A percentile compares a stretch with the other conserved stretches of the same genome.
Conservation (phyloP, 2,797 vertebrate genomes). For the Propithecus deckenii region DNA sequence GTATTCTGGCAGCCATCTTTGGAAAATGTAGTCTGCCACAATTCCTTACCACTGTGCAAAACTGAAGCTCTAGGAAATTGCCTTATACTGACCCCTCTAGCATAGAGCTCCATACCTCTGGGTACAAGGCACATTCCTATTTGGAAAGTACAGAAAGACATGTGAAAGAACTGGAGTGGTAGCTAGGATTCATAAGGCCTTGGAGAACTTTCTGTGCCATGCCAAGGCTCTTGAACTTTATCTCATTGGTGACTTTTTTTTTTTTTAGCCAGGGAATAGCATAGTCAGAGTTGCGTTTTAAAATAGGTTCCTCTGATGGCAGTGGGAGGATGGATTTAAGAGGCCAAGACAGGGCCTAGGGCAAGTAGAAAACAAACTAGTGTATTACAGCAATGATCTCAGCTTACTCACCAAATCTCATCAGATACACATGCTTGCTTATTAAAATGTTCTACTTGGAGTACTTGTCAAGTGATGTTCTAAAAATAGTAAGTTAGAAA, state of each 20-base stretch:
- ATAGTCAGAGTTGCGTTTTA: constrained; percentile 22
- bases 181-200: not conserved
- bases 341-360: not conserved
- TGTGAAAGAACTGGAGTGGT: not conserved
- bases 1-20: not conserved
- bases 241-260: not conserved
- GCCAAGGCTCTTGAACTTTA: not conserved
- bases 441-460: constrained; percentile 62
- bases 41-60: not conserved
- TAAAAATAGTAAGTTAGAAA: constrained; percentile 62
- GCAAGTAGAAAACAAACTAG: constrained; percentile 55
- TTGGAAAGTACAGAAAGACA: constrained; percentile 26
- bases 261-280: constrained; percentile 13
- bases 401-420: constrained; percentile 56
- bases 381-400: constrained; percentile 30
- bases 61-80: constrained; percentile 4
- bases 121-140: not conserved
- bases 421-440: constrained; percentile 45
- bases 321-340: constrained; percentile 35
- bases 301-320: constrained; percentile 42
- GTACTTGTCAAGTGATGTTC: constrained; percentile 39
- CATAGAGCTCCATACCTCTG: not conserved
- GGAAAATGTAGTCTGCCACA: not conserved
- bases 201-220: constrained; percentile 8
- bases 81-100: not conserved